Percentiles rank a stretch among this genome's conserved stretches.
Conservation (phyloP, 2,888 invertebrate species). For the Diabrotica balteata region DNA sequence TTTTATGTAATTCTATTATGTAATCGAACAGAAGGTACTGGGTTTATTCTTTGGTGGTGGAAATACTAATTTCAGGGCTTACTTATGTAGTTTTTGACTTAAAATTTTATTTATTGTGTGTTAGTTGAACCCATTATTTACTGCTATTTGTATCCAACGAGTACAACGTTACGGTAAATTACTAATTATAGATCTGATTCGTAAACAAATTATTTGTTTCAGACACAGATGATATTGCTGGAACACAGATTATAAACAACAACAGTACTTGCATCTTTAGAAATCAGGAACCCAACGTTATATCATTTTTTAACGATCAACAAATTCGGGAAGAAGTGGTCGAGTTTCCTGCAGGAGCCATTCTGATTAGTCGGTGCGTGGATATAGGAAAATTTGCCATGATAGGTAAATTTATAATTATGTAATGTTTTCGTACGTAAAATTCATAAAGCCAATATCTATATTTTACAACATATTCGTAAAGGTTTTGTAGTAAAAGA, state of each 20-base stretch:
- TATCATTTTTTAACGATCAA: constrained; percentile 82
- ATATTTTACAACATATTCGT: too few species aligned
- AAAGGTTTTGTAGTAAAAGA: too few species aligned
- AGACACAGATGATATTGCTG: constrained; percentile 54
- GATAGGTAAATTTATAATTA: constrained; percentile 57
- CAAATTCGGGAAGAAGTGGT: constrained; percentile 78
- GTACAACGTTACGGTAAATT: too few species aligned
- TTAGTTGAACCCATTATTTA: too few species aligned
- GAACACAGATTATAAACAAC: constrained; percentile 49
- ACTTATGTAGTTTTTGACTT: too few species aligned
- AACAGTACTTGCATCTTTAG: constrained; percentile 80
- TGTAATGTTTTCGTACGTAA: not conserved
- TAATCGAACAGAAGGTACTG: too few species aligned
- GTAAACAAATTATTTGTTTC: constrained; percentile 14
- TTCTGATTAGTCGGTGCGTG: constrained; percentile 70
- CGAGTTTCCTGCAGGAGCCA: constrained; percentile 77
- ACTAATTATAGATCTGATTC: not conserved
- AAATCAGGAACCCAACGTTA: constrained; percentile 80
- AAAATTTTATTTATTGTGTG: too few species aligned
- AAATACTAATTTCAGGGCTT: too few species aligned
- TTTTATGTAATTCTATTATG: too few species aligned
- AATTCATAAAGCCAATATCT: not conserved
- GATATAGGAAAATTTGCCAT: constrained; percentile 88
- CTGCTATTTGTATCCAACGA: too few species aligned
- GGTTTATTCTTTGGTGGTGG: too few species aligned